These are phyloP conservation scores for Mesocricetus auratus DNA, from an alignment of 2,113 vertebrate species.

Conservation along the genomic window DNA sequence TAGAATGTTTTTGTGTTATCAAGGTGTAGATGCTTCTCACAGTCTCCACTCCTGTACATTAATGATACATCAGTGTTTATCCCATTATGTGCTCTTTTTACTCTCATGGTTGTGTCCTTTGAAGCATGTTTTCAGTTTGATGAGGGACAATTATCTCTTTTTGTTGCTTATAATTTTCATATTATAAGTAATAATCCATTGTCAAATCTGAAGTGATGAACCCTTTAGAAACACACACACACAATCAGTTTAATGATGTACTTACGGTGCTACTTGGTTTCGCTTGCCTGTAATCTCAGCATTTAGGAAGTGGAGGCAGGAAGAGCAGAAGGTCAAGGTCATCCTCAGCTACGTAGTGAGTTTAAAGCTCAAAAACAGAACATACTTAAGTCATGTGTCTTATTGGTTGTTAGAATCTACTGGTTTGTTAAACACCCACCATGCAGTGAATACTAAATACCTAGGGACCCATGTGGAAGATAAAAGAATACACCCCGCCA, in stretches of 20 bases:
- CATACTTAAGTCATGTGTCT: background rate
- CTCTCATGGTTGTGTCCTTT: background rate
- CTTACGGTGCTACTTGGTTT: background rate
- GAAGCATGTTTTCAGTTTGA: background rate
- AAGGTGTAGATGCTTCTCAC: background rate
- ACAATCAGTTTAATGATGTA: constrained; percentile 9
- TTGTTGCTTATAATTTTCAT: background rate
- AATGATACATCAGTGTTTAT: background rate
- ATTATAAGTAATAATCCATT: background rate
- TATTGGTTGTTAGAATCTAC: background rate
- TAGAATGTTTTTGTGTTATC: background rate
- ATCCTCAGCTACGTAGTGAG: background rate
- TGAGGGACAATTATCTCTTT: background rate
- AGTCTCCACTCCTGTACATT: background rate
- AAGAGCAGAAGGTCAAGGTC: background rate
- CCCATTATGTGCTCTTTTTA: background rate
- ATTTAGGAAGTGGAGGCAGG: background rate
- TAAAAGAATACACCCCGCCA: background rate
- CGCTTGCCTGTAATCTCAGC: no score
- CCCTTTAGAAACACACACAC: background rate
- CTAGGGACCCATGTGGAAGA: background rate
- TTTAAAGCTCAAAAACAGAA: background rate
- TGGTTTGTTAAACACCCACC: background rate
- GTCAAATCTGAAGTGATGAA: background rate
- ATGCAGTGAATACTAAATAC: background rate